phyloP scores from a whole-genome alignment of 2,113 vertebrate genomes.

The Dromaius novaehollandiae region DNA sequence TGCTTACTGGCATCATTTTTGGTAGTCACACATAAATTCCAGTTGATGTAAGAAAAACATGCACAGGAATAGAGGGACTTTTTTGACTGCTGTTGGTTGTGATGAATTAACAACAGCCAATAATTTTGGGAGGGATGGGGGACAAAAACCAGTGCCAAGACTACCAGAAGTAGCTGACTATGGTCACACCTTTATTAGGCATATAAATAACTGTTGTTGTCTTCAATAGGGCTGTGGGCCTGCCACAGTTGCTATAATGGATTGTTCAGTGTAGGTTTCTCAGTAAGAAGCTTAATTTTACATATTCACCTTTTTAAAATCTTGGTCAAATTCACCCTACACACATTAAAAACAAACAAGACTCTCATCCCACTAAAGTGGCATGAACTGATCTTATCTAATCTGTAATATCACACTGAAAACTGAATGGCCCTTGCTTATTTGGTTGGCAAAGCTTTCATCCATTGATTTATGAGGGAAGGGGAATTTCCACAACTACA shows the following conservation, averaged over 20 bases:
- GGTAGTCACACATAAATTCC: not conserved
- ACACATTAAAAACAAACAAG: not conserved
- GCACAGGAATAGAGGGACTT: not conserved
- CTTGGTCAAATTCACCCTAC: not conserved
- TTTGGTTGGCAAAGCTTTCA: not conserved
- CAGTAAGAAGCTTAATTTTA: not conserved
- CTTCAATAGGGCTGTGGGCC: not conserved
- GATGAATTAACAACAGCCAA: not conserved
- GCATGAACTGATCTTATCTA: not conserved
- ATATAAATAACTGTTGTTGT: not conserved
- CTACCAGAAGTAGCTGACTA: not conserved
- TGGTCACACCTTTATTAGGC: not conserved
- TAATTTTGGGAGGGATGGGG: not conserved
- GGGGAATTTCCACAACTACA: not conserved
- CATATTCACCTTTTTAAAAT: not conserved
- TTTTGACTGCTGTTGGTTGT: not conserved
- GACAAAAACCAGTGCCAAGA: not conserved
- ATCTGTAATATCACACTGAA: not conserved
- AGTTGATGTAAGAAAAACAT: not conserved
- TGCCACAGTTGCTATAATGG: not conserved
- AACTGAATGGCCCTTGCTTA: not conserved
- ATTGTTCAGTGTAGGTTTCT: not conserved
- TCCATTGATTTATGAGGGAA: not conserved
- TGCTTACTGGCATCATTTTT: conserved; percentile 7
- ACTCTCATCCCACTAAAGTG: not conserved